Base-by-base conservation (phyloP, 2,888 invertebrate species). In the Eurytoma californica region DNA sequence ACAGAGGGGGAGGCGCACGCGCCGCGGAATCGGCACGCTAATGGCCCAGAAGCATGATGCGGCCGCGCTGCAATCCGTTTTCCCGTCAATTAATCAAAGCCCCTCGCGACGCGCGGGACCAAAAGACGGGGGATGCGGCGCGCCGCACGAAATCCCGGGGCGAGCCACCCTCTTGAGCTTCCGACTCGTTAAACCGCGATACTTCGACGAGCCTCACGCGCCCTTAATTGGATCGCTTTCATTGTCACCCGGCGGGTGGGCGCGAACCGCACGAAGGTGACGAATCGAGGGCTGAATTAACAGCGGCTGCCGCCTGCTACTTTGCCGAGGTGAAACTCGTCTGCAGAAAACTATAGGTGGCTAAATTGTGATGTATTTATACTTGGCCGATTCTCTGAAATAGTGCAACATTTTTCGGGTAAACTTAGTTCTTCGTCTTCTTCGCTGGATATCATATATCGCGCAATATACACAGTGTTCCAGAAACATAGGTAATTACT, bases 51-150 rank as follows among this genome's bases (percentile, higher is more conserved):
- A 53, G 55, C 72, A 72, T 72, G 53, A 65, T 49, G 30, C 72
- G 12, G 12, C 39, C 30, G 20, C 61, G 39, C 47, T 13, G 60
- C 75, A 75, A 75, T 75, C 67, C 51, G 75, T 68, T 68, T 61
- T 61, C 75, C 68, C 60, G 53, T 75, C 75, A 68, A 68, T 75
- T 75, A 75, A 75, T 75, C 75, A 75, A 68, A 67, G 67, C n/a
- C 75, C 67, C 65, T 39, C 39, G 55, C 9, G 20, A 14, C 39
- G 60, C 24, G 9, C 20, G 24, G 3, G n/a, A 20, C 20, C 14
- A 47, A 28, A 47, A 18, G 63, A 16, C 63, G 28, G 24, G 58
- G 24, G 63, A 18, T 47, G 18, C 7, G 58, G 58, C 4, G n/a
- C 14, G n/a, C 61, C 28, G 30, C 30, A 28, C 30, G 14, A 61